Conservation (phyloP, 2,888 invertebrate species). For the Alloplasta piceator region DNA sequence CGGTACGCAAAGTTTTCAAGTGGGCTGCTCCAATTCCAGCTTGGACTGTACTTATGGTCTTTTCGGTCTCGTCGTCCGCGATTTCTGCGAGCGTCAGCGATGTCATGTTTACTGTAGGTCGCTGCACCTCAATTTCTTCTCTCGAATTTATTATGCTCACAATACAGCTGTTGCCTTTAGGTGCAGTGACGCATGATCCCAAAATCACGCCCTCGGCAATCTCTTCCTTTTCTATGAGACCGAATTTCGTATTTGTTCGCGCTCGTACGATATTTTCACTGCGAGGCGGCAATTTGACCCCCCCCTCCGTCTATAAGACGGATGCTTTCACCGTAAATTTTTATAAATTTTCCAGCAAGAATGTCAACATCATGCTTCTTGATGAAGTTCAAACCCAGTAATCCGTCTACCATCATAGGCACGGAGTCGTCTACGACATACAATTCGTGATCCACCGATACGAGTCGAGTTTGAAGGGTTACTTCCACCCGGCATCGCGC, state of each 20-base stretch:
- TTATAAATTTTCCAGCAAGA: no score
- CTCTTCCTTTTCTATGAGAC: not conserved
- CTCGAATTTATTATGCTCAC: not conserved
- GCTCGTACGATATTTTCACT: no score
- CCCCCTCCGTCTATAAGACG: not conserved
- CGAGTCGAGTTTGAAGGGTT: no score
- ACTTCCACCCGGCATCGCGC: no score
- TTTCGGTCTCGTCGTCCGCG: slow-evolving; percentile 1
- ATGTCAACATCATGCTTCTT: no score
- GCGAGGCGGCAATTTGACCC: not conserved
- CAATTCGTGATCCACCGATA: no score
- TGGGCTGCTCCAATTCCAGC: not conserved
- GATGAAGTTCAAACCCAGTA: no score
- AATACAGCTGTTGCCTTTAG: not conserved
- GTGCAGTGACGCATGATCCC: not conserved
- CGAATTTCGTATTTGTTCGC: not conserved
- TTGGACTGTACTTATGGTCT: not conserved
- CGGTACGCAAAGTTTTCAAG: not conserved
- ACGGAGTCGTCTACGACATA: no score
- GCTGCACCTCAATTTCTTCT: not conserved
- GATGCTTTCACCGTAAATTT: no score
- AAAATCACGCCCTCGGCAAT: not conserved
- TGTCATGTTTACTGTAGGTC: not conserved
- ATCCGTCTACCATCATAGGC: no score
- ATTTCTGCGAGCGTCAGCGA: not conserved